A percentile compares a stretch with the other conserved stretches of the same genome.
phyloP scores from a whole-genome alignment of 2,113 vertebrate species.

The Xiphophorus hellerii region DNA sequence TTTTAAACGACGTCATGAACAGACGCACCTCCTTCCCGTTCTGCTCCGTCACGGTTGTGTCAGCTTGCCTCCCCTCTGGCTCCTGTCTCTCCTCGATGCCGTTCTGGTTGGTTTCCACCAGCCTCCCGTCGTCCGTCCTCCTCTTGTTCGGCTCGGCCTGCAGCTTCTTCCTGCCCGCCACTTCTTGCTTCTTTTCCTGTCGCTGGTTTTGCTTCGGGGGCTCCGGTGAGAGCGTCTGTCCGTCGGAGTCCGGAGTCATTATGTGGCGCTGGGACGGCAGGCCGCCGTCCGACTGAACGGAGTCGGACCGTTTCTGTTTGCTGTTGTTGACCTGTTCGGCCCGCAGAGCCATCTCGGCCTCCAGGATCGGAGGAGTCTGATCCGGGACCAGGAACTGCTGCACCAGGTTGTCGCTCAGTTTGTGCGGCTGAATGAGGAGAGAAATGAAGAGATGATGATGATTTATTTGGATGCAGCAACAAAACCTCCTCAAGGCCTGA shows the following conservation, averaged over 20 bases:
- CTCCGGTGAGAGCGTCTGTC: slow-evolving; percentile 26
- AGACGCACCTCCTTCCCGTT: slow-evolving; percentile 48
- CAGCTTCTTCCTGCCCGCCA: not conserved
- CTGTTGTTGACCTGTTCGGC: slow-evolving; percentile 62
- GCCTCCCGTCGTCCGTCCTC: slow-evolving; percentile 5
- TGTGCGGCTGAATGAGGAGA: slow-evolving; percentile 57
- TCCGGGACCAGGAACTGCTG: slow-evolving; percentile 80
- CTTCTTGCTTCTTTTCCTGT: slow-evolving; percentile 18
- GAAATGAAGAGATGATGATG: not conserved
- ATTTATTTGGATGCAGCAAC: no score
- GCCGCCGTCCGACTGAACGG: slow-evolving; percentile 30
- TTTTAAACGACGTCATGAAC: not conserved
- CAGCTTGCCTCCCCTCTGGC: slow-evolving; percentile 59
- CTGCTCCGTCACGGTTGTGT: slow-evolving; percentile 29
- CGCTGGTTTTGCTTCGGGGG: slow-evolving; percentile 17
- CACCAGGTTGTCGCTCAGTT: slow-evolving; percentile 75
- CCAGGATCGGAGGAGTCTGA: slow-evolving; percentile 75
- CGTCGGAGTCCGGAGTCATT: slow-evolving; percentile 4
- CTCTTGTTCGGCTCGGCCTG: slow-evolving; percentile 7
- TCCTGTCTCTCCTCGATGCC: slow-evolving; percentile 58
- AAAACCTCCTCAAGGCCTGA: not conserved
- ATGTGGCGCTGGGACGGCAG: slow-evolving; percentile 20
- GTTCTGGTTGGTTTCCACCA: slow-evolving; percentile 54
- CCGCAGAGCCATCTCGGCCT: slow-evolving; percentile 62
- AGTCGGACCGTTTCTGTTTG: slow-evolving; percentile 24